phyloP scores from a whole-genome alignment of 2,797 vertebrate species.

The Artibeus jamaicensis region DNA sequence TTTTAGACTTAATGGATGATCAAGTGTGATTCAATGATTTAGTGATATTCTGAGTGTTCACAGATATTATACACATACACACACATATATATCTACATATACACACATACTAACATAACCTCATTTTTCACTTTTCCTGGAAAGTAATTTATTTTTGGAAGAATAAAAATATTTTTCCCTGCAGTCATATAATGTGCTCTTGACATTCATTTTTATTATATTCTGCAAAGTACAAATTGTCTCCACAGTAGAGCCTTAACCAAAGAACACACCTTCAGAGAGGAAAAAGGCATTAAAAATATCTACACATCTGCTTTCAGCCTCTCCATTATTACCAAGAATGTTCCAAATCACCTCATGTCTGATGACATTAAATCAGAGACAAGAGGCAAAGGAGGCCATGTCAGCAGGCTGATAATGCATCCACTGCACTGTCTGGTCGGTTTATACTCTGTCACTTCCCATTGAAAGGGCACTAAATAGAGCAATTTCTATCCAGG shows the following conservation, averaged over 20 bases:
- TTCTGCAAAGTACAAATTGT: slow-evolving; percentile 70
- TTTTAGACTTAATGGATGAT: not conserved
- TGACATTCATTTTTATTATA: slow-evolving; percentile 68
- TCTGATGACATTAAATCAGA: slow-evolving; percentile 74
- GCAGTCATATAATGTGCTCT: slow-evolving; percentile 60
- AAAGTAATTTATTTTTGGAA: slow-evolving; percentile 62
- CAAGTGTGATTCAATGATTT: not conserved
- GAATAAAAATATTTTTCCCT: not conserved
- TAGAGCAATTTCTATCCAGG: slow-evolving; percentile 56
- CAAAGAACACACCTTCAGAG: slow-evolving; percentile 55
- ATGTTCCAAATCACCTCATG: slow-evolving; percentile 73
- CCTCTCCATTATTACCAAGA: slow-evolving; percentile 70
- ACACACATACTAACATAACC: not conserved
- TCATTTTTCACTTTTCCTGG: not conserved
- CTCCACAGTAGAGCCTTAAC: slow-evolving; percentile 65
- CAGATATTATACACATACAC: not conserved
- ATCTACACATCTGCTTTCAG: slow-evolving; percentile 45
- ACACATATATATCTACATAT: not conserved
- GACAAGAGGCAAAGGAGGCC: slow-evolving; percentile 56
- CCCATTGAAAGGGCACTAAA: slow-evolving; percentile 43
- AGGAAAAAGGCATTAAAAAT: slow-evolving; percentile 59
- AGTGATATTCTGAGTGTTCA: not conserved
- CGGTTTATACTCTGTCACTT: slow-evolving; percentile 55
- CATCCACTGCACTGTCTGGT: slow-evolving; percentile 35
- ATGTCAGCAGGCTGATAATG: slow-evolving; percentile 26